Base-by-base conservation (phyloP, 2,797 vertebrate species). In the Chromis chromis region DNA sequence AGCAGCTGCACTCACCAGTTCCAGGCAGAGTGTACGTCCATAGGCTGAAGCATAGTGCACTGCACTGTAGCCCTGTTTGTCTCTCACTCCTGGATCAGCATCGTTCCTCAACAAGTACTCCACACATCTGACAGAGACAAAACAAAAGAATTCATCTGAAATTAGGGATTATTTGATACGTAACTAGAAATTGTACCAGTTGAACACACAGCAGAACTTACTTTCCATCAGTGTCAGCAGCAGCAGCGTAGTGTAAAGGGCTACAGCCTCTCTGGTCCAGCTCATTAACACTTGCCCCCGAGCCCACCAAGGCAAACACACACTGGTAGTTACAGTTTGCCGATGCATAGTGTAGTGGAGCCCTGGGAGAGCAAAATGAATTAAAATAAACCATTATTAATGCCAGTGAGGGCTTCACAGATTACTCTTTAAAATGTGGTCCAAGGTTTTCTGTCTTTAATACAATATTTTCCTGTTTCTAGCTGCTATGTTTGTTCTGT, bases 251-350 rank as follows among this genome's bases (percentile, higher is more conserved):
- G 93, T 99, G 98, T 86, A 99, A 92, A 55, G 98, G 96, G 72
- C 95, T 96, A 91, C 98, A 98, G 79, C 98, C 97, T 89, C 96
- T 93, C 90, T 97, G 95, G 88, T 99, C 98, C 76, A 96, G 94
- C 87, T 98, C 97, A 65, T 97, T 98, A 81, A 99, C 95, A 76
- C 96, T 96, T 50, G 97, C 96, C 84, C 98, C 98, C 8, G 97
- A 98, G 70, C 96, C 97, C 94, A 98, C 97, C 94, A 99, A 94
- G 80, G 97, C 97, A 93, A 98, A 98, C 91, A 99, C 95, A 95
- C 97, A 98, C 95, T 98, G 96, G 93, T 97, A 98, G 94, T 99
- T 97, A 92, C 97, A 98, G 93, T 98, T 99, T 90, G 97, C 97
- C 73, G 97, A 96, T 90, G 98, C 97, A 75, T 99, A 99, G 94